These are phyloP conservation scores for Mactra quadrangularis DNA, from an alignment of 1,140 invertebrate genomes.

Conservation along the genomic window DNA sequence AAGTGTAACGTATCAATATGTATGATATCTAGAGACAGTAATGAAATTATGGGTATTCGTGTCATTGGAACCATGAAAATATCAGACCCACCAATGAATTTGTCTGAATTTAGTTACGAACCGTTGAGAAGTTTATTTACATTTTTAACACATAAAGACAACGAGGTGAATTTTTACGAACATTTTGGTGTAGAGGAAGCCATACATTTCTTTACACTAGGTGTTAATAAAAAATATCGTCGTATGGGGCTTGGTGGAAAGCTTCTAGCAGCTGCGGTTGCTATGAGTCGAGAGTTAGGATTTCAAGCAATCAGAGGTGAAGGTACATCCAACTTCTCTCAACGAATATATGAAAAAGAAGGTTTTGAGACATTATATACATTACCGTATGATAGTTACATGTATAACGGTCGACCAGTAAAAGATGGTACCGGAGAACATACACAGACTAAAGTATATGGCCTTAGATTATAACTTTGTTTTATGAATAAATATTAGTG, in stretches of 20 bases:
- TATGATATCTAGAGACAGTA: slow-evolving; percentile 41
- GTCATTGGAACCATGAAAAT: slow-evolving; percentile 38
- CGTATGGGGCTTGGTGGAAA: slow-evolving; percentile 41
- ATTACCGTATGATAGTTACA: slow-evolving; percentile 51
- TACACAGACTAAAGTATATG: slow-evolving; percentile 41
- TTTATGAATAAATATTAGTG: neutral
- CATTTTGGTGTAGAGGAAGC: slow-evolving; percentile 39
- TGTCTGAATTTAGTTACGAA: slow-evolving; percentile 17
- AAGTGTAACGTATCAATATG: slow-evolving; percentile 36
- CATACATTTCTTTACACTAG: slow-evolving; percentile 52
- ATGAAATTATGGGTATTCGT: slow-evolving; percentile 51
- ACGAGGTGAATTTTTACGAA: slow-evolving; percentile 41
- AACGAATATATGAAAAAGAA: slow-evolving; percentile 47
- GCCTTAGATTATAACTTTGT: slow-evolving; percentile 12
- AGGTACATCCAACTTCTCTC: slow-evolving; percentile 55
- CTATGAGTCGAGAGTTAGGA: slow-evolving; percentile 33
- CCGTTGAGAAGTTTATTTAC: slow-evolving; percentile 26
- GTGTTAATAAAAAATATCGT: slow-evolving; percentile 51
- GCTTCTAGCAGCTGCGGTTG: slow-evolving; percentile 34
- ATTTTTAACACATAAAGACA: slow-evolving; percentile 37
- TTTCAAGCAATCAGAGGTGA: slow-evolving; percentile 55
- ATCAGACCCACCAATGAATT: slow-evolving; percentile 18
- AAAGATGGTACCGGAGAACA: slow-evolving; percentile 42
- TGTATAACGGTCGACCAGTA: slow-evolving; percentile 33
- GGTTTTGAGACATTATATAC: slow-evolving; percentile 30